Percentiles rank a stretch among this genome's conserved stretches.
Evolutionary conservation across 2,113 vertebrate species (phyloP).

Genomic region (Mus spicilegus): DNA sequence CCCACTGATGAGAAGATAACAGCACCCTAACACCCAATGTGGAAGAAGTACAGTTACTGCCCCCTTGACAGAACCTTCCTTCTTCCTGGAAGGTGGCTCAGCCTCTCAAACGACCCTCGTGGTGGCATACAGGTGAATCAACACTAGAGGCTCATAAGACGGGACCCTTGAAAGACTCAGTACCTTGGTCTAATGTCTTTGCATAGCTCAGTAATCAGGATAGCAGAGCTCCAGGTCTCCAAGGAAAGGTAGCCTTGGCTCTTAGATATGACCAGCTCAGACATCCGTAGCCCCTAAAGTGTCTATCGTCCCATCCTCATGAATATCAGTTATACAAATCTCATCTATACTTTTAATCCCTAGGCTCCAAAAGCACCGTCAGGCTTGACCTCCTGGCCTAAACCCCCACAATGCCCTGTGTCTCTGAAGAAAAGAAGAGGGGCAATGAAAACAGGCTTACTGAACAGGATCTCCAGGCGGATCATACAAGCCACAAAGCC

Average conservation of each 20-base stretch:
- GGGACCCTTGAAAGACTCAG: no score
- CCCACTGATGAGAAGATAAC: not conserved
- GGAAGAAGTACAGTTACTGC: not conserved
- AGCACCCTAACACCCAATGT: not conserved
- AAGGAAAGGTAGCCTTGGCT: not conserved
- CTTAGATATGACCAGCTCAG: not conserved
- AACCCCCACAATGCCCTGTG: not conserved
- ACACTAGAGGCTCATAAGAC: not conserved
- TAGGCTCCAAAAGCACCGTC: not conserved
- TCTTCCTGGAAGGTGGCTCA: not conserved
- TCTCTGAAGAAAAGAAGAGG: not conserved
- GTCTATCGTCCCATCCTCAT: not conserved
- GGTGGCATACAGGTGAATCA: fast-evolving
- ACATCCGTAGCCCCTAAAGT: not conserved
- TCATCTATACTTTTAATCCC: not conserved
- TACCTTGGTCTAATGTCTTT: not conserved
- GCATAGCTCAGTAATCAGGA: not conserved
- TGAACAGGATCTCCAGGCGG: constrained; percentile 93
- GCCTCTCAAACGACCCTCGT: fast-evolving
- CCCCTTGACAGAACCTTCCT: not conserved
- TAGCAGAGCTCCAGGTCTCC: not conserved
- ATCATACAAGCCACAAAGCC: constrained; percentile 92
- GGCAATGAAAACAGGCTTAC: constrained; percentile 85
- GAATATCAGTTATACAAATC: not conserved
- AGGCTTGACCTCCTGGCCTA: not conserved